Percentiles rank a stretch among this genome's conserved stretches.
These are phyloP conservation scores for Monochamus alternatus DNA, from an alignment of 2,888 invertebrate genomes.

Conservation along the genomic window DNA sequence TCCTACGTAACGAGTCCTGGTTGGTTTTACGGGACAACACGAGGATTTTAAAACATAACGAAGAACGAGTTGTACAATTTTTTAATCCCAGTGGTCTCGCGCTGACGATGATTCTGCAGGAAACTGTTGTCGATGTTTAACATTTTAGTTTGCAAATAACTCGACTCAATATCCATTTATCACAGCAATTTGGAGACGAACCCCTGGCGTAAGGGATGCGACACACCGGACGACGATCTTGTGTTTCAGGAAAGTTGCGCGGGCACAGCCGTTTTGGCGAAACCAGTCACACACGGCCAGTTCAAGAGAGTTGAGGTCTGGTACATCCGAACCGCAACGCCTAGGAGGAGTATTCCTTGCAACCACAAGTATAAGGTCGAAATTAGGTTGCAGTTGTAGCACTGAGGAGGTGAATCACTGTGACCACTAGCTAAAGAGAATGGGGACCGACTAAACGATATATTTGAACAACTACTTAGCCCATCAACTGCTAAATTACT, in stretches of 20 bases:
- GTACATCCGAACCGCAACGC: conserved; percentile 25
- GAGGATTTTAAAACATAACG: conserved; percentile 83
- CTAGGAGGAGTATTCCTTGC: conserved; percentile 7
- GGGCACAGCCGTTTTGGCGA: conserved; percentile 67
- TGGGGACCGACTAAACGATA: conserved; percentile 52
- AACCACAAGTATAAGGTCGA: background rate
- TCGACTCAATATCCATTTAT: conserved; percentile 71
- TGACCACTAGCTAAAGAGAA: conserved; percentile 25
- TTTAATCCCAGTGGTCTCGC: conserved; percentile 89
- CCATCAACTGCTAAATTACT: conserved; percentile 61
- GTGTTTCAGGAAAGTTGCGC: conserved; percentile 15
- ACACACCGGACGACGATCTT: conserved; percentile 36
- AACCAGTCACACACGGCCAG: conserved; percentile 35
- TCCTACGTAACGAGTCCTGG: conserved; percentile 44
- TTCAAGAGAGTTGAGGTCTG: background rate
- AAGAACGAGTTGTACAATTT: conserved; percentile 91
- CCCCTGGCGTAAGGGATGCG: conserved; percentile 56
- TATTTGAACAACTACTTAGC: conserved; percentile 57
- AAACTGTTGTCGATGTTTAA: conserved; percentile 82
- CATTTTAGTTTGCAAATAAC: conserved; percentile 74
- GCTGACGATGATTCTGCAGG: conserved; percentile 86
- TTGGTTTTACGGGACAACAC: conserved; percentile 23
- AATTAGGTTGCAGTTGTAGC: conserved; percentile 2
- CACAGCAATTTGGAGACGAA: conserved; percentile 56
- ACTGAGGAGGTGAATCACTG: conserved; percentile 18